Evolutionary conservation across 2,797 vertebrate species (phyloP).

Genomic region (Helicolenus hilgendorfi): DNA sequence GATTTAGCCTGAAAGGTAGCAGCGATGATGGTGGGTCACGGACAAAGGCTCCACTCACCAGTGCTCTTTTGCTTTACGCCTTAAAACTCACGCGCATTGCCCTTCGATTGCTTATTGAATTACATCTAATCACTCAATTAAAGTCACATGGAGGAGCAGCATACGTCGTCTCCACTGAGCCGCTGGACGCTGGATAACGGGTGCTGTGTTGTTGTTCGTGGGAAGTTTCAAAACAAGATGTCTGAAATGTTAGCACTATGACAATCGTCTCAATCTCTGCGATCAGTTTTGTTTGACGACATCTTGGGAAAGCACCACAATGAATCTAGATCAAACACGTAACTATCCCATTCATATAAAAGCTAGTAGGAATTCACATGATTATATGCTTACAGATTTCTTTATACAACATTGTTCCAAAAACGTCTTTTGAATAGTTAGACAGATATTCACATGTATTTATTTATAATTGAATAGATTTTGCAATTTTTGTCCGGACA

Average conservation of each 20-base stretch:
- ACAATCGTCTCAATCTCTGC: slow-evolving; percentile 34
- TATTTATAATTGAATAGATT: neutral
- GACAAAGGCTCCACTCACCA: slow-evolving; percentile 88
- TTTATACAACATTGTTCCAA: neutral
- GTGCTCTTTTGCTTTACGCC: slow-evolving; percentile 88
- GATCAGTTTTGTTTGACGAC: slow-evolving; percentile 2
- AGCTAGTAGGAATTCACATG: neutral
- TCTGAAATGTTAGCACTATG: slow-evolving; percentile 72
- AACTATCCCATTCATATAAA: neutral
- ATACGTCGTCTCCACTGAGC: slow-evolving; percentile 69
- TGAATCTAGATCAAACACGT: slow-evolving; percentile 28
- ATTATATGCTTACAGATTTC: neutral
- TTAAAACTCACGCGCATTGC: slow-evolving; percentile 85
- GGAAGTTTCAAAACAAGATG: slow-evolving; percentile 86
- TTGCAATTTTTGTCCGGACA: neutral
- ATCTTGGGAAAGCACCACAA: slow-evolving; percentile 54
- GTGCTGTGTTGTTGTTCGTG: slow-evolving; percentile 83
- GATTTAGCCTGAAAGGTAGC: slow-evolving; percentile 86
- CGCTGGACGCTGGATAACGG: slow-evolving; percentile 75
- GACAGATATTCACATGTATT: neutral
- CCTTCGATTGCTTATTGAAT: slow-evolving; percentile 90
- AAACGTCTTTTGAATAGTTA: neutral
- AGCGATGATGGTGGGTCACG: slow-evolving; percentile 64
- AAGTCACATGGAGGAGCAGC: slow-evolving; percentile 90
- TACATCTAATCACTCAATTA: slow-evolving; percentile 91